Evolutionary conservation across 2,888 invertebrate species (phyloP), one percentile per base, ranked within the genome.

Genomic region (Nysson spinosus): DNA sequence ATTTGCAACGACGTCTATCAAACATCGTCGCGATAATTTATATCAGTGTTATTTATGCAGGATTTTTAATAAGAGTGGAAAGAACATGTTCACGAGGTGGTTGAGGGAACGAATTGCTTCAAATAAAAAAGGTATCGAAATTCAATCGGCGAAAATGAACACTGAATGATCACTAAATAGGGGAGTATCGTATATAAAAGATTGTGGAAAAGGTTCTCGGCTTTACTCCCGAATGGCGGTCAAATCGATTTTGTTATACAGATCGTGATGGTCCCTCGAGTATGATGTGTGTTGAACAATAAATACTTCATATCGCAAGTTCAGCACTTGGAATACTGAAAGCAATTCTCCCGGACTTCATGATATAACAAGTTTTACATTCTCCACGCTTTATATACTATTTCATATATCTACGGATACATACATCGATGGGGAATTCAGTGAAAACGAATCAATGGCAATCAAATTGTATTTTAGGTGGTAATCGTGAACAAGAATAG

Each of bases 171-270:
- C 20, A 28, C 14, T 35, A 22, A 17, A 30, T 46, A 49, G 42
- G 58, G 54, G 60, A 66, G 43, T 58, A 50, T 40, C 20, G 42
- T 39, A 47, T 24, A 44, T 12, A 44, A 52, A 66, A 34, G 52
- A n/a, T n/a, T n/a, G n/a, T n/a, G n/a, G n/a, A 4, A 28, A 26
- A 39, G 30, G 46, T 16, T 32, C 24, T 37, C 39, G 4, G 35
- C 20, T 35, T 32, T 24, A 52, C 37, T 57, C 30, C 37, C 43
- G 58, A 66, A 75, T 72, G 65, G 56, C 46, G 44, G 32, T 14
- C 62, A 64, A 70, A 78, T 77, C 79, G 78, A 77, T 79, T 75
- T 68, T 68, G 70, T 78, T 78, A 69, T 73, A 72, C 67, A 71
- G 67, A 76, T 76, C 63, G 40, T 49, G 58, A 42, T 46, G 54